Percentiles rank a stretch among this genome's conserved stretches.
These are phyloP conservation scores for Acridotheres tristis DNA, from an alignment of 2,797 vertebrate genomes.

Conservation along the genomic window DNA sequence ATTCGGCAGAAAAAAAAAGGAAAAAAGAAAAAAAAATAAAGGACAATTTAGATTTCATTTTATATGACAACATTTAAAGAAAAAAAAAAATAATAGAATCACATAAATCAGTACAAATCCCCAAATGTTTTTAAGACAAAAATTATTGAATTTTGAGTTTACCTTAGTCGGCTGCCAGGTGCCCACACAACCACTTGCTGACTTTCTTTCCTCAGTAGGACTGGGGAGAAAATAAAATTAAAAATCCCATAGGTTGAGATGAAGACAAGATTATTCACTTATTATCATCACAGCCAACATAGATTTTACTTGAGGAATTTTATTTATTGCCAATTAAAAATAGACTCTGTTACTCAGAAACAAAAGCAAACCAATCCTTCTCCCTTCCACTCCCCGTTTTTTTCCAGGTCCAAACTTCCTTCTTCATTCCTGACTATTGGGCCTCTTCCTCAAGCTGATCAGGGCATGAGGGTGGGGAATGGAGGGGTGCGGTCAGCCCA, in stretches of 20 bases:
- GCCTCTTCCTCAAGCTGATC: not conserved
- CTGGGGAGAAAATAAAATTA: rapidly evolving
- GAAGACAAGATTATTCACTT: not conserved
- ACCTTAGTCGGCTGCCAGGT: not conserved
- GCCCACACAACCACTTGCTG: not conserved
- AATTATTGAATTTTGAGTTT: not conserved
- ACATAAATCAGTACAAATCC: not conserved
- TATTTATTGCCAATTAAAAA: not conserved
- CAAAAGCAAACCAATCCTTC: not conserved
- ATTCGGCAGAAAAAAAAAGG: not conserved
- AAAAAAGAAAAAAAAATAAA: too few species aligned
- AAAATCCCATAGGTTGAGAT: not conserved
- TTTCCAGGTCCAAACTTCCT: not conserved
- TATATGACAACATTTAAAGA: not conserved
- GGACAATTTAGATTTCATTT: not conserved
- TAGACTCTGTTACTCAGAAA: not conserved
- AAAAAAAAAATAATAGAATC: not conserved
- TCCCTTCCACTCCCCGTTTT: rapidly evolving
- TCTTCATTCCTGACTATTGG: not conserved
- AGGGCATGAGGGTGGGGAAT: not conserved
- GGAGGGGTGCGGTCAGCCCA: rapidly evolving
- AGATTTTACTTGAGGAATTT: not conserved
- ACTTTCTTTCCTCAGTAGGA: not conserved
- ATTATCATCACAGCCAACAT: not conserved
- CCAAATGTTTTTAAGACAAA: not conserved